phyloP scores from a whole-genome alignment of 2,797 vertebrate species.

The Tenualosa thibaudeaui region DNA sequence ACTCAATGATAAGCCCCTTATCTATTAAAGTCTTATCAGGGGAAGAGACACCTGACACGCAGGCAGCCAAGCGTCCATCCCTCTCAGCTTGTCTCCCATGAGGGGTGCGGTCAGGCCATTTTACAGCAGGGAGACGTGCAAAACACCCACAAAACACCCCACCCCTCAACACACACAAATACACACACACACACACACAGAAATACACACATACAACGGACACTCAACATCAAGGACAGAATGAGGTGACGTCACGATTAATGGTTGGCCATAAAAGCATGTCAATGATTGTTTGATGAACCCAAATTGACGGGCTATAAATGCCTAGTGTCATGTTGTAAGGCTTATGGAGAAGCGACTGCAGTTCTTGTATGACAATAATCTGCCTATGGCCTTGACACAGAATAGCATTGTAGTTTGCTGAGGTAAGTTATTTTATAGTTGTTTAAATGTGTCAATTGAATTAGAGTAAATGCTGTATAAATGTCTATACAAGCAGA shows the following conservation, averaged over 20 bases:
- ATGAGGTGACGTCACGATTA: slow-evolving; percentile 48
- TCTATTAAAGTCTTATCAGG: slow-evolving; percentile 60
- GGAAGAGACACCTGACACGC: slow-evolving; percentile 52
- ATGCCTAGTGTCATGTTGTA: slow-evolving; percentile 37
- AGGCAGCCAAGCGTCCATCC: slow-evolving; percentile 33
- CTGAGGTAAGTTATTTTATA: background rate
- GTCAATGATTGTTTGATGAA: slow-evolving; percentile 62
- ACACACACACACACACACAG: slow-evolving; percentile 26
- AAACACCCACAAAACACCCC: slow-evolving; percentile 29
- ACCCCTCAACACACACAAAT: slow-evolving; percentile 16
- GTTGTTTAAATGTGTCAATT: background rate
- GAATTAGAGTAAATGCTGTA: background rate
- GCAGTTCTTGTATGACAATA: background rate
- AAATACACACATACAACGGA: slow-evolving; percentile 19
- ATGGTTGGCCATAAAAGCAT: slow-evolving; percentile 53
- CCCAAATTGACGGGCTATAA: slow-evolving; percentile 57
- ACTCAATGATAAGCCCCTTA: slow-evolving; percentile 58
- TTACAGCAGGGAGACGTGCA: slow-evolving; percentile 50
- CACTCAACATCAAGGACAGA: background rate
- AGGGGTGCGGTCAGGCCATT: slow-evolving; percentile 41
- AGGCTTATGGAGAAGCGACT: background rate
- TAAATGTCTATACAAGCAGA: background rate
- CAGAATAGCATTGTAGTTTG: background rate
- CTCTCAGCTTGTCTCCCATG: slow-evolving; percentile 39
- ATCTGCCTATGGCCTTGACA: slow-evolving; percentile 6